These are phyloP conservation scores for Tortrix viridana DNA, from an alignment of 2,888 invertebrate genomes.

Conservation along the genomic window DNA sequence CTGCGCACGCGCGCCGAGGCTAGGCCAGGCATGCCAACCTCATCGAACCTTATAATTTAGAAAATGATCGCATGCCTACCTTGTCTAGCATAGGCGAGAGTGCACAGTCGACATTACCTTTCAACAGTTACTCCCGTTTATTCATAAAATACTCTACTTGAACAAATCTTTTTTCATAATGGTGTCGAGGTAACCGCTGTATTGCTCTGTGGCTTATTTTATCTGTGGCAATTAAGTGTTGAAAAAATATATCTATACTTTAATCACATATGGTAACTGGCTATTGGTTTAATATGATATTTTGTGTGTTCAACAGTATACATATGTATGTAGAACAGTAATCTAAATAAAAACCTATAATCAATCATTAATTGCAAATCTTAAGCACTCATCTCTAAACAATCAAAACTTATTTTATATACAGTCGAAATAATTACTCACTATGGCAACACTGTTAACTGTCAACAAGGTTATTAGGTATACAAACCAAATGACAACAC, in stretches of 20 bases:
- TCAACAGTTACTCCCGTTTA: constrained; percentile 42
- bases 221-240: constrained; percentile 57
- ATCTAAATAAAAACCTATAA: constrained; percentile 55
- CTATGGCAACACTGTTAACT: constrained; percentile 82
- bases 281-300: constrained; percentile 60
- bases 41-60: too few relatives aligned
- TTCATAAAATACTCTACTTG: too few relatives aligned
- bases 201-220: constrained; percentile 39
- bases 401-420: constrained; percentile 77
- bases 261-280: constrained; percentile 79
- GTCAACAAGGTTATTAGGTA: constrained; percentile 74
- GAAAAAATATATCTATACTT: constrained; percentile 69
- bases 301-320: constrained; percentile 68
- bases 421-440: constrained; percentile 80
- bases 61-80: too few relatives aligned
- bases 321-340: constrained; percentile 38
- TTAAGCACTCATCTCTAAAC: constrained; percentile 74
- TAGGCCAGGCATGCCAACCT: too few relatives aligned
- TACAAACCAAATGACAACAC: constrained; percentile 72
- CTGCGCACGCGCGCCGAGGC: too few relatives aligned
- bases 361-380: constrained; percentile 54
- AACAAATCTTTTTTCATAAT: constrained; percentile 35
- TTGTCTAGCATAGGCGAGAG: too few relatives aligned
- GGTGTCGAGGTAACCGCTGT: constrained; percentile 23
- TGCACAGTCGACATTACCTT: constrained; percentile 46